Evolutionary conservation across 2,888 invertebrate genomes (phyloP).

Genomic region (Stegana nigrithorax): DNA sequence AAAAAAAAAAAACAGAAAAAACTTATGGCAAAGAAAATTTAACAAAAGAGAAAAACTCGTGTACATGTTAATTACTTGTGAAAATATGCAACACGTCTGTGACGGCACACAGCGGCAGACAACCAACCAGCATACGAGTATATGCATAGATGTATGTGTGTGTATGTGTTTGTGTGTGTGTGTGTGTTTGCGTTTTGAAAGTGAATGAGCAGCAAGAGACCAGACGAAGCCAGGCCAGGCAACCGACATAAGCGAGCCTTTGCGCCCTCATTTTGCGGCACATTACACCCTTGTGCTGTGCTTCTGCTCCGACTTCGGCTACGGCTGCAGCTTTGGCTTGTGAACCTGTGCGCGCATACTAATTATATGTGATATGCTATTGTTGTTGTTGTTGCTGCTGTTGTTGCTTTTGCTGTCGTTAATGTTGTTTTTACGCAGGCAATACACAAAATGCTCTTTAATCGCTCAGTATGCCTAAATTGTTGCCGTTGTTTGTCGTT

Average conservation of each 20-base stretch:
- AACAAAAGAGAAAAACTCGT: background rate
- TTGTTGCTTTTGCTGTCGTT: background rate
- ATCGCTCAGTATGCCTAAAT: background rate
- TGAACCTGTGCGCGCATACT: background rate
- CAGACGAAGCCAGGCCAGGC: background rate
- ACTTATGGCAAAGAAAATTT: background rate
- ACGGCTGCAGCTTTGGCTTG: background rate
- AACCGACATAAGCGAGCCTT: background rate
- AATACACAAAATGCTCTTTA: constrained; percentile 11
- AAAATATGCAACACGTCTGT: constrained; percentile 59
- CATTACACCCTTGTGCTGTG: background rate
- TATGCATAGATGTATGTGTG: constrained; percentile 8
- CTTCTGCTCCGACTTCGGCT: background rate
- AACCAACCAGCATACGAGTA: constrained; percentile 11
- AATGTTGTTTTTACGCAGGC: no score
- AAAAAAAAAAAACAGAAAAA: background rate
- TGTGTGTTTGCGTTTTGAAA: background rate
- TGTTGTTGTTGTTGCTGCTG: background rate
- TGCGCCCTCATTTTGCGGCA: background rate
- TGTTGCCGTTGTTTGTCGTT: constrained; percentile 5
- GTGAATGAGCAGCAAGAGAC: background rate
- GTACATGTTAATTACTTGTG: constrained; percentile 58
- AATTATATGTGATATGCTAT: background rate
- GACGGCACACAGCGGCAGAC: constrained; percentile 30
- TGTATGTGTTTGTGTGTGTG: background rate